Conservation (phyloP, 1,140 invertebrate species). For the Drosophila navojoa region DNA sequence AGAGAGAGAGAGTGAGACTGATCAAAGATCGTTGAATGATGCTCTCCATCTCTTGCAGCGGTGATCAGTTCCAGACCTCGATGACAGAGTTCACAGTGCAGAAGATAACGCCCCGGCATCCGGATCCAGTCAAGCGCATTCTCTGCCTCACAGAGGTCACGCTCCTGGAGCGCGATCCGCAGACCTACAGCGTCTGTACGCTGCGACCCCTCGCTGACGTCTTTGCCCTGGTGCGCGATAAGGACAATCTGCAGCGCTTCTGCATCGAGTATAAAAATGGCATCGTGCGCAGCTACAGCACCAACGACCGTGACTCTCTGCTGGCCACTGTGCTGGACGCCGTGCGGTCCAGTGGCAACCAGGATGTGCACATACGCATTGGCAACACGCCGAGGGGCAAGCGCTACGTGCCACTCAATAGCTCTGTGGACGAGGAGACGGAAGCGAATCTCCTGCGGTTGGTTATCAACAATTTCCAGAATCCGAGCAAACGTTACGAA, state of each 20-base stretch:
- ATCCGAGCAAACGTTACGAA: conserved; percentile 85
- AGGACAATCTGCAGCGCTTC: conserved; percentile 96
- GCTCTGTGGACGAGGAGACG: conserved; percentile 97
- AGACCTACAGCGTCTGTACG: conserved; percentile 95
- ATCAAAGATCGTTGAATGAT: neutral
- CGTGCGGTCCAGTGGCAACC: conserved; percentile 97
- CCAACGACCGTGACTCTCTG: conserved; percentile 94
- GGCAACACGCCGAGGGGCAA: conserved; percentile 91
- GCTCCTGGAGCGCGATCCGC: conserved; percentile 97
- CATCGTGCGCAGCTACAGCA: conserved; percentile 93
- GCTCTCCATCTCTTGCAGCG: conserved; percentile 85
- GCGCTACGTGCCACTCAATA: conserved; percentile 93
- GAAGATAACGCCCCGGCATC: conserved; percentile 91
- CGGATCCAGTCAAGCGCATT: conserved; percentile 91
- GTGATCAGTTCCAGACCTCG: conserved; percentile 95
- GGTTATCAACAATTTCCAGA: conserved; percentile 82
- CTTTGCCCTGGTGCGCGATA: conserved; percentile 95
- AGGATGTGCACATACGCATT: conserved; percentile 98
- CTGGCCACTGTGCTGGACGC: conserved; percentile 98
- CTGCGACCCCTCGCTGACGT: conserved; percentile 94
- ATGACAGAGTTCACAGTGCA: conserved; percentile 96
- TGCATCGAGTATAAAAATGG: conserved; percentile 97
- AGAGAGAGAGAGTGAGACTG: neutral
- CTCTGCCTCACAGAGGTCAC: conserved; percentile 98
- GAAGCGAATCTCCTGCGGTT: conserved; percentile 89